Conservation (phyloP, 2,888 invertebrate genomes). For the Oithona nana region DNA sequence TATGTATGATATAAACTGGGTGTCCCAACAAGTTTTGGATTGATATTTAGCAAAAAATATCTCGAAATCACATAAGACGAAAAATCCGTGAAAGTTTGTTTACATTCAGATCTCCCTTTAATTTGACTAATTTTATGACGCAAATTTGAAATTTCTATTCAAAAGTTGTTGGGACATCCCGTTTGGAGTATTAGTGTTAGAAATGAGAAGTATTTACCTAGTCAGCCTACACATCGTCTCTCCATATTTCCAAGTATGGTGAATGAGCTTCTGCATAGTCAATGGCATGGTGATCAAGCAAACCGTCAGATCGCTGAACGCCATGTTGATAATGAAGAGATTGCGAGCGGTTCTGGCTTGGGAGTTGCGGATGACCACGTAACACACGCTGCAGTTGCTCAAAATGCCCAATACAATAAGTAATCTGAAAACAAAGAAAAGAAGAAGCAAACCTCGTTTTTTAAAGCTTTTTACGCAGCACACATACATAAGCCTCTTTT, state of each 20-base stretch:
- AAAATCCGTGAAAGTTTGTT: too few relatives aligned
- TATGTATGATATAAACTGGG: neutral
- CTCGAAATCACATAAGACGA: too few relatives aligned
- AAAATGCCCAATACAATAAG: neutral
- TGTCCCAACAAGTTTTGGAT: too few relatives aligned
- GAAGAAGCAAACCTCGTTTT: too few relatives aligned
- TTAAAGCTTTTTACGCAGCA: too few relatives aligned
- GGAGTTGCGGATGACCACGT: slow-evolving; percentile 32
- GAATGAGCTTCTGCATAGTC: slow-evolving; percentile 23
- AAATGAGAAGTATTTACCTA: too few relatives aligned
- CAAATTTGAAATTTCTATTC: too few relatives aligned
- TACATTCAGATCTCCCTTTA: too few relatives aligned
- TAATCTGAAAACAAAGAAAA: neutral
- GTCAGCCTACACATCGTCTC: neutral
- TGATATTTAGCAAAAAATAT: too few relatives aligned
- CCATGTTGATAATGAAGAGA: slow-evolving; percentile 36
- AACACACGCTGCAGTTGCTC: slow-evolving; percentile 26
- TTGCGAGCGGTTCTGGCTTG: slow-evolving; percentile 36
- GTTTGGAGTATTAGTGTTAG: neutral
- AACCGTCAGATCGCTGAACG: slow-evolving; percentile 34
- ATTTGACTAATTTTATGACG: too few relatives aligned
- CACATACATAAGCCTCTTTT: too few relatives aligned
- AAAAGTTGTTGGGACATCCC: too few relatives aligned
- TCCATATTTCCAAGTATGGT: neutral
- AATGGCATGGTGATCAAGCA: slow-evolving; percentile 37